Percentiles rank a stretch among this genome's conserved stretches.
phyloP scores from a whole-genome alignment of 2,113 vertebrate species.

The Manacus vitellinus region DNA sequence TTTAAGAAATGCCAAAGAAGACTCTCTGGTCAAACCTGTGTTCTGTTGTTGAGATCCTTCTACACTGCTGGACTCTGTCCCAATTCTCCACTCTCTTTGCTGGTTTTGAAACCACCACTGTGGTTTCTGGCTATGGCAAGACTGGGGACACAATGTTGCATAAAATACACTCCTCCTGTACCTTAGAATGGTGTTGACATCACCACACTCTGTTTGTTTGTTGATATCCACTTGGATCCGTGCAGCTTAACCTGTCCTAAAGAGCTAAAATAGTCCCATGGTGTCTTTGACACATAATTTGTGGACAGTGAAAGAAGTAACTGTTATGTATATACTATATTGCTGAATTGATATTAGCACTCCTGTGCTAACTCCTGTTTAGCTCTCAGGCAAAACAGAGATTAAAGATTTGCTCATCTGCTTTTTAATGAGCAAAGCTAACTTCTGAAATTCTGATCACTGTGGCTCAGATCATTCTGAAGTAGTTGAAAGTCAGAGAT shows the following conservation, averaged over 20 bases:
- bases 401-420: slow-evolving; percentile 3
- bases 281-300: background rate
- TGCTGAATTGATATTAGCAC: background rate
- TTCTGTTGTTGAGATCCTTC: background rate
- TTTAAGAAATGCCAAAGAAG: background rate
- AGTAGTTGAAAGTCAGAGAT: background rate
- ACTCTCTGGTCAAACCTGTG: background rate
- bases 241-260: background rate
- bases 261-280: background rate
- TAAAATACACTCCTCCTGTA: background rate
- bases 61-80: background rate
- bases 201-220: background rate
- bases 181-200: background rate
- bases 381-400: background rate
- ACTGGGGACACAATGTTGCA: background rate
- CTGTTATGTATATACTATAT: background rate
- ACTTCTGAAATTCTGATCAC: slow-evolving; percentile 1
- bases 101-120: background rate
- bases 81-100: background rate
- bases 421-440: slow-evolving; percentile 12
- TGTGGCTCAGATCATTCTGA: slow-evolving; percentile 1
- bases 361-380: background rate
- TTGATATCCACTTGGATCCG: background rate
- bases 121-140: background rate
- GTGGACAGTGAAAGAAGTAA: background rate